Evolutionary conservation across 64 coral and sea anemone genomes (phyloP).

Genomic region (Anthopleura sola): DNA sequence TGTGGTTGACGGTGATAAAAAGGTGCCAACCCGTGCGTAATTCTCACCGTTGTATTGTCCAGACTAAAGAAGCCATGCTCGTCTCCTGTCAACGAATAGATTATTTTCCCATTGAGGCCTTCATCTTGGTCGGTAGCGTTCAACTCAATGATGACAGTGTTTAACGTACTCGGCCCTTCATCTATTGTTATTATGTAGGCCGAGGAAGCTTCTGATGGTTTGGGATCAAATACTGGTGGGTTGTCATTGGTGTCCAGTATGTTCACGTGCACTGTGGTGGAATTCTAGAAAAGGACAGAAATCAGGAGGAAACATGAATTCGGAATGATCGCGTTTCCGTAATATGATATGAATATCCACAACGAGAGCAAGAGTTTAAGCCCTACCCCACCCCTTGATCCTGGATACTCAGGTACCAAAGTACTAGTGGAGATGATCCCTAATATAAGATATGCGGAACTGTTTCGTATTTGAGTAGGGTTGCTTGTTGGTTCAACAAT

Average conservation of each 20-base stretch:
- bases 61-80: constrained; percentile 53
- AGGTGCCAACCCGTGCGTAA: too few relatives aligned
- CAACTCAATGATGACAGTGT: constrained; percentile 43
- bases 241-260: too few relatives aligned
- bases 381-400: too few relatives aligned
- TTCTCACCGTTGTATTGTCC: constrained; percentile 43
- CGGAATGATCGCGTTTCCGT: too few relatives aligned
- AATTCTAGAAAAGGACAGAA: constrained; percentile 30
- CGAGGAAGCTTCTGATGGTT: constrained; percentile 30
- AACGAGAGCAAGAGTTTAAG: too few relatives aligned
- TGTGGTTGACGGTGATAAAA: too few relatives aligned
- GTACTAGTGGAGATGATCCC: too few relatives aligned
- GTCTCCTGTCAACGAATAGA: constrained; percentile 66
- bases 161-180: constrained; percentile 48
- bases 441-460: too few relatives aligned
- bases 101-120: constrained; percentile 46
- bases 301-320: background rate
- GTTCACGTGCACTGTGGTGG: constrained; percentile 17
- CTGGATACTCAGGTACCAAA: too few relatives aligned
- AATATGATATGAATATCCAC: too few relatives aligned
- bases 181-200: constrained; percentile 33
- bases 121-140: constrained; percentile 78
- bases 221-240: constrained; percentile 28
- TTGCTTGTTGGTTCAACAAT: too few relatives aligned
- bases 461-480: too few relatives aligned